These are phyloP conservation scores for Gallinago stenura DNA, from an alignment of 2,797 vertebrate species.

Conservation along the genomic window DNA sequence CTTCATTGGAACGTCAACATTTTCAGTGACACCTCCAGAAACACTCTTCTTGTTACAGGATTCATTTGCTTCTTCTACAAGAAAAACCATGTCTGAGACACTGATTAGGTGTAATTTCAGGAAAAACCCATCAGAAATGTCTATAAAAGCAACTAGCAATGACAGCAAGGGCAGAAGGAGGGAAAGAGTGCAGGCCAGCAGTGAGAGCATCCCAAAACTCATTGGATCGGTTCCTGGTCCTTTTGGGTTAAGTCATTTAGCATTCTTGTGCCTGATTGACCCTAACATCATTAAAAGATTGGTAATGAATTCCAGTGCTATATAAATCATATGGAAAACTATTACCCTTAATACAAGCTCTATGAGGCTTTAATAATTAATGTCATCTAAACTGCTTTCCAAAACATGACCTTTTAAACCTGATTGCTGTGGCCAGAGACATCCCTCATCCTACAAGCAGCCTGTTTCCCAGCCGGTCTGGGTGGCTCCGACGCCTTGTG, in stretches of 20 bases:
- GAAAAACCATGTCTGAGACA: not conserved
- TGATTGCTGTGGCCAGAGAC: not conserved
- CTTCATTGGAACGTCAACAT: not conserved
- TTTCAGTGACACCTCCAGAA: not conserved
- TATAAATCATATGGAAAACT: slow-evolving; percentile 15
- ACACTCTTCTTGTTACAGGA: not conserved
- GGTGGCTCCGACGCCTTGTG: not conserved
- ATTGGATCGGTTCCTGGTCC: not conserved
- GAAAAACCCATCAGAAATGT: not conserved
- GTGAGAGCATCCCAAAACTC: not conserved
- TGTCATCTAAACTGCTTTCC: slow-evolving; percentile 15
- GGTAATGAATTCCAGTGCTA: slow-evolving; percentile 25
- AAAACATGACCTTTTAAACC: slow-evolving; percentile 23
- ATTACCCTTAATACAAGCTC: not conserved
- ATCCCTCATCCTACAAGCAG: not conserved
- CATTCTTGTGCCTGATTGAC: not conserved
- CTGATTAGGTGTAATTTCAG: not conserved
- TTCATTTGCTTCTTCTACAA: not conserved
- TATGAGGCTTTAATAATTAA: slow-evolving; percentile 42
- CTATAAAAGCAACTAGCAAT: not conserved
- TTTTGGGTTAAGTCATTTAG: not conserved
- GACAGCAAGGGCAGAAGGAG: not conserved
- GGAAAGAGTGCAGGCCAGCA: not conserved
- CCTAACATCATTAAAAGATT: not conserved
- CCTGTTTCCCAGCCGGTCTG: not conserved